Conservation (phyloP, 2,888 invertebrate species). For the Falcaria lacertinaria region DNA sequence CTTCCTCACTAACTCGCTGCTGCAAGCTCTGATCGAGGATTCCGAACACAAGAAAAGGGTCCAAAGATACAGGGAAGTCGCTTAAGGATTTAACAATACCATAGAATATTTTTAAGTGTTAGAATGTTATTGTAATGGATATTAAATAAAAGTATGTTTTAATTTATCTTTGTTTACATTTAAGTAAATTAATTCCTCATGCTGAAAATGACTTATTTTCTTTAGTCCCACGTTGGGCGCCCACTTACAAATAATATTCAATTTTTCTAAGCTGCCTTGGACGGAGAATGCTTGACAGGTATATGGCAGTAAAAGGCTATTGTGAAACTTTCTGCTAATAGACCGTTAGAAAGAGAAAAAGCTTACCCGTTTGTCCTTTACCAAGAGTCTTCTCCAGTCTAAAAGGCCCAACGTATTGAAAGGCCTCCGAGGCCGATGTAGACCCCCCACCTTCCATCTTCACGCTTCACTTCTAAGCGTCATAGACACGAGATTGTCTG, state of each 20-base stretch:
- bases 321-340: neutral
- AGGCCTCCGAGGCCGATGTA: slow-evolving; percentile 75
- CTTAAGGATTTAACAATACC: slow-evolving; percentile 1
- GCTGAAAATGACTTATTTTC: too few relatives aligned
- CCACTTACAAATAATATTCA: too few relatives aligned
- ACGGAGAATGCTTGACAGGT: too few relatives aligned
- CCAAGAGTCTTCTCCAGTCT: slow-evolving; percentile 99
- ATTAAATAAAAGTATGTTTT: neutral
- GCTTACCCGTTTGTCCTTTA: slow-evolving; percentile 98
- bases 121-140: neutral
- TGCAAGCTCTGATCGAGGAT: slow-evolving; percentile 45
- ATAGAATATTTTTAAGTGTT: too few relatives aligned
- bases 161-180: neutral
- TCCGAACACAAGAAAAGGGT: slow-evolving; percentile 44
- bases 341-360: neutral
- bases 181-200: too few relatives aligned
- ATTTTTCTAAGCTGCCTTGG: too few relatives aligned
- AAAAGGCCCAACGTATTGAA: slow-evolving; percentile 99
- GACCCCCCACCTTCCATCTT: slow-evolving; percentile 63
- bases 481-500: slow-evolving; percentile 23
- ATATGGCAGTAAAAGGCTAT: too few relatives aligned
- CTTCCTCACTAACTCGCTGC: slow-evolving; percentile 38
- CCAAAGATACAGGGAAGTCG: slow-evolving; percentile 43
- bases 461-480: slow-evolving; percentile 25
- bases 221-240: too few relatives aligned